Conservation (phyloP, 2,113 vertebrate genomes). For the Notarius quadriscutis region DNA sequence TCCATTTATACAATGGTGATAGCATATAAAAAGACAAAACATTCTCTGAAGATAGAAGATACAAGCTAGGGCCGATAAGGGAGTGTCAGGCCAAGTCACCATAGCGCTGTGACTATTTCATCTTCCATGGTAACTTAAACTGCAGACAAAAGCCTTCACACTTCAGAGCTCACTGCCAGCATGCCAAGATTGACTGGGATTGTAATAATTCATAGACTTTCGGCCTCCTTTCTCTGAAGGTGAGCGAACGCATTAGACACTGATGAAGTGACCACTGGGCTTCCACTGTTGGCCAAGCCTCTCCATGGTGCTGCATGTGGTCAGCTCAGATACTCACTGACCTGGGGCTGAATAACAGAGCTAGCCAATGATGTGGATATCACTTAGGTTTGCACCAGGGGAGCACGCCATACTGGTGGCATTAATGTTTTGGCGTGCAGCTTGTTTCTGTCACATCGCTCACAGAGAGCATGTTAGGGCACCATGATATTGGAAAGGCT, state of each 20-base stretch:
- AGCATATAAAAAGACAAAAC: constrained; percentile 79
- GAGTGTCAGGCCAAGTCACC: constrained; percentile 62
- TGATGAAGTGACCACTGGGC: constrained; percentile 73
- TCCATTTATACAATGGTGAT: constrained; percentile 74
- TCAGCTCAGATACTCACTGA: constrained; percentile 46
- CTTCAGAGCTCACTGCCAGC: constrained; percentile 72
- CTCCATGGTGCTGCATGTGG: constrained; percentile 41
- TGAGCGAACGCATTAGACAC: constrained; percentile 76
- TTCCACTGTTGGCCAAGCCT: constrained; percentile 32
- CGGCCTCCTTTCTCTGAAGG: constrained; percentile 77
- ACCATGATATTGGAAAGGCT: constrained; percentile 63
- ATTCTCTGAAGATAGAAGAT: constrained; percentile 80
- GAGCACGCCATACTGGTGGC: constrained; percentile 40
- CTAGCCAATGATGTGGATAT: constrained; percentile 40
- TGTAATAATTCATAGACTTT: constrained; percentile 89
- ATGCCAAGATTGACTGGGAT: constrained; percentile 70
- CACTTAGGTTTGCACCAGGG: constrained; percentile 24
- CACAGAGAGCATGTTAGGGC: constrained; percentile 37
- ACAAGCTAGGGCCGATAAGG: constrained; percentile 72
- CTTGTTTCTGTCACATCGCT: constrained; percentile 38
- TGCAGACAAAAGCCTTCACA: constrained; percentile 83
- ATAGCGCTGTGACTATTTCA: constrained; percentile 79
- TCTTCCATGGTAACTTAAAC: constrained; percentile 94
- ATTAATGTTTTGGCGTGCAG: constrained; percentile 49
- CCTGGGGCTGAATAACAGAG: constrained; percentile 41